A percentile compares a stretch with the other conserved stretches of the same genome.
These are phyloP conservation scores for Tretioscincus oriximinensis DNA, from an alignment of 2,113 vertebrate species.

Conservation along the genomic window DNA sequence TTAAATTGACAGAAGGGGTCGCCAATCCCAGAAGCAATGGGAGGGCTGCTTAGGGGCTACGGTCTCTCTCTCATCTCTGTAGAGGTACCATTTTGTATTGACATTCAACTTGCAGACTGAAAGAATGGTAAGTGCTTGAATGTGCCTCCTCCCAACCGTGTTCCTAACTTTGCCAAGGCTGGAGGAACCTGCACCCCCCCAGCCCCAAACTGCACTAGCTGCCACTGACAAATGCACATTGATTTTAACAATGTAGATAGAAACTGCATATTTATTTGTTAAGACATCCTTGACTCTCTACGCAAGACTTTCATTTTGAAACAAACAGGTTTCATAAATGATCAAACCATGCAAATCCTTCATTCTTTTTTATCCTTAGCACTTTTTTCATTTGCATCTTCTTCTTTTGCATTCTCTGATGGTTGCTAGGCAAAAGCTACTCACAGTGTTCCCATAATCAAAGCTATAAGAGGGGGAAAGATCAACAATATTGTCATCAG, in stretches of 20 bases:
- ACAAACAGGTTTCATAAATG: neutral
- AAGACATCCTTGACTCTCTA: neutral
- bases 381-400: neutral
- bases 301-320: neutral
- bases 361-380: neutral
- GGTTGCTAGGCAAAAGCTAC: neutral
- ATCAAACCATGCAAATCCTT: neutral
- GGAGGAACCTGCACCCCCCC: too few relatives aligned
- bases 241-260: neutral
- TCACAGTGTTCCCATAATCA: neutral
- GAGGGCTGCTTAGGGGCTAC: too few relatives aligned
- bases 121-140: too few relatives aligned
- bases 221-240: neutral
- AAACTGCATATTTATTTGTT: constrained; percentile 6
- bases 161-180: too few relatives aligned
- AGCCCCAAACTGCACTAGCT: too few relatives aligned
- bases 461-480: constrained; percentile 1
- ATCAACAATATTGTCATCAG: constrained; percentile 8
- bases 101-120: too few relatives aligned
- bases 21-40: too few relatives aligned
- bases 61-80: too few relatives aligned
- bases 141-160: too few relatives aligned
- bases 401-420: neutral
- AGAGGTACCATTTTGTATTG: too few relatives aligned
- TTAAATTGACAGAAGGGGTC: too few relatives aligned